These are phyloP conservation scores for Myodes glareolus DNA, from an alignment of 2,113 vertebrate species.

Conservation along the genomic window DNA sequence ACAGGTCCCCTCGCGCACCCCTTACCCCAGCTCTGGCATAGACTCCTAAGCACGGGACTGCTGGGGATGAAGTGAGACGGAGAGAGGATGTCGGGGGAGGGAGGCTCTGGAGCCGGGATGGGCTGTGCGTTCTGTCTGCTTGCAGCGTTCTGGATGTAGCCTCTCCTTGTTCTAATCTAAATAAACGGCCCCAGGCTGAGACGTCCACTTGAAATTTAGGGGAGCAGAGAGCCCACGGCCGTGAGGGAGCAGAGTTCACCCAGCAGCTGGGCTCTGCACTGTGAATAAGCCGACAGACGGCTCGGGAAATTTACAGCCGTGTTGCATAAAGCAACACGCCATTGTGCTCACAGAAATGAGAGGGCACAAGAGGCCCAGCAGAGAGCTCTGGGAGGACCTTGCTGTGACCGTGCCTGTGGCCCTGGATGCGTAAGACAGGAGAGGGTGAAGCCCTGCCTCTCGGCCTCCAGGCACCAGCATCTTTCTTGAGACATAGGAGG, in stretches of 20 bases:
- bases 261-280: constrained; percentile 63
- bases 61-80: not conserved
- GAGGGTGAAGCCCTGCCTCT: not conserved
- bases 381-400: not conserved
- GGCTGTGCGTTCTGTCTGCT: not conserved
- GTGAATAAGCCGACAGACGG: constrained; percentile 53
- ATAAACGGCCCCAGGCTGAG: constrained; percentile 74
- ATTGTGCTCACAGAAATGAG: not conserved
- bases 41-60: not conserved
- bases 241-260: not conserved
- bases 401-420: rapidly evolving
- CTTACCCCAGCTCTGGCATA: not conserved
- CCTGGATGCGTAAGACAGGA: rapidly evolving
- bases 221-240: constrained; percentile 61
- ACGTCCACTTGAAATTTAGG: constrained; percentile 31
- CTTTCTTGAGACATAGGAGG: not conserved
- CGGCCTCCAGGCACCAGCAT: not conserved
- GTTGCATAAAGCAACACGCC: not conserved
- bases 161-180: constrained; percentile 81
- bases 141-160: constrained; percentile 4
- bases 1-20: not conserved
- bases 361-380: not conserved
- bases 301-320: constrained; percentile 54
- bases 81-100: not conserved
- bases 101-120: constrained; percentile 1